These are phyloP conservation scores for Oeneis ivallda DNA, from an alignment of 2,888 invertebrate genomes.

Conservation along the genomic window DNA sequence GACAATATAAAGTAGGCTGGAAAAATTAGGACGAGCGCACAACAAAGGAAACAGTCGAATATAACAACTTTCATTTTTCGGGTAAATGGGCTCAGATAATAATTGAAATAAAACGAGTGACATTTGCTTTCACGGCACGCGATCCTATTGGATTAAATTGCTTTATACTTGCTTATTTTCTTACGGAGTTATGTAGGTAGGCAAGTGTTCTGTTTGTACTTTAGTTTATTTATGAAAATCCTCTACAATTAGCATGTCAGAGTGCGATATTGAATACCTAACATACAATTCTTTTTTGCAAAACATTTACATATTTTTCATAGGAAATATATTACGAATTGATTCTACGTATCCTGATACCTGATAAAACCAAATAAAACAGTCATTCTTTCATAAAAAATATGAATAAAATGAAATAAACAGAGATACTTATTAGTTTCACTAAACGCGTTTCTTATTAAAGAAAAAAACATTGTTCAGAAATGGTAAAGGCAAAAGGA, in stretches of 20 bases:
- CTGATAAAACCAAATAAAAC: neutral
- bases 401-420: neutral
- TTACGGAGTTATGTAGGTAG: conserved; percentile 20
- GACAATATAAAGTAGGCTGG: conserved; percentile 19
- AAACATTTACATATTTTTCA: too few relatives aligned
- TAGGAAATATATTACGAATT: neutral
- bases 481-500: conserved; percentile 24
- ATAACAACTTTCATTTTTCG: conserved; percentile 49
- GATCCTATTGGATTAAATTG: conserved; percentile 54
- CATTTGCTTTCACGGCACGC: conserved; percentile 64
- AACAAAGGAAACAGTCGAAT: conserved; percentile 36
- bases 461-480: conserved; percentile 13
- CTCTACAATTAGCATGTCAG: neutral
- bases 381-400: neutral
- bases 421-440: neutral
- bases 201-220: conserved; percentile 14
- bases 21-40: conserved; percentile 28
- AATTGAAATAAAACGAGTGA: conserved; percentile 63
- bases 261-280: neutral
- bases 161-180: conserved; percentile 33
- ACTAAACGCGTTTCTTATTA: conserved; percentile 1
- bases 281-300: neutral
- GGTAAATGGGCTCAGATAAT: conserved; percentile 53
- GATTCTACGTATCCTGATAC: too few relatives aligned
- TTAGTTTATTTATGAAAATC: conserved; percentile 11